phyloP scores from a whole-genome alignment of 2,113 vertebrate species.

The Perca schrenkii region DNA sequence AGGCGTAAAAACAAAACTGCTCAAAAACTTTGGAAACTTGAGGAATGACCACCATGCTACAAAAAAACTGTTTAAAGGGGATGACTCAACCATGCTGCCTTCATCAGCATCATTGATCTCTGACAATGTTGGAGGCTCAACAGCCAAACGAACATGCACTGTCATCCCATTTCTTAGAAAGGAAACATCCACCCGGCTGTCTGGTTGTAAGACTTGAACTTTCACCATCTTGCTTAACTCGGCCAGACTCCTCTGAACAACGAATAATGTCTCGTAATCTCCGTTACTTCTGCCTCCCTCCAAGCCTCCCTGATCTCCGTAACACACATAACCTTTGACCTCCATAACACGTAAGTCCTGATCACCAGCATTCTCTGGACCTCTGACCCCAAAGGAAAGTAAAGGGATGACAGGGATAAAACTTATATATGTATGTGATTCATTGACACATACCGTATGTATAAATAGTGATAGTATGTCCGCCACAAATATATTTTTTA shows the following conservation, averaged over 20 bases:
- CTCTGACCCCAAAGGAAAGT: conserved; percentile 24
- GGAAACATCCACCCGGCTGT: conserved; percentile 24
- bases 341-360: conserved; percentile 5
- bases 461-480: neutral
- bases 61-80: neutral
- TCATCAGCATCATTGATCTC: neutral
- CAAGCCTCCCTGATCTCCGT: neutral
- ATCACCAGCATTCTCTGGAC: neutral
- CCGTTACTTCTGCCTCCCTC: conserved; percentile 20
- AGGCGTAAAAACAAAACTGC: neutral
- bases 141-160: neutral
- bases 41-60: neutral
- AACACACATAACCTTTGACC: conserved; percentile 46
- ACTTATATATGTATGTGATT: neutral
- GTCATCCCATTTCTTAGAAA: conserved; percentile 22
- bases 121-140: neutral
- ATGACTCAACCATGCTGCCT: neutral
- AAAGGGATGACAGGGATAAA: neutral
- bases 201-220: conserved; percentile 51
- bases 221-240: conserved; percentile 56
- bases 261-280: conserved; percentile 37
- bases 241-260: conserved; percentile 31
- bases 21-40: neutral
- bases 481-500: neutral
- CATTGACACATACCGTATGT: neutral